These are phyloP conservation scores for Athene cunicularia DNA, from an alignment of 2,113 vertebrate genomes.

Conservation along the genomic window DNA sequence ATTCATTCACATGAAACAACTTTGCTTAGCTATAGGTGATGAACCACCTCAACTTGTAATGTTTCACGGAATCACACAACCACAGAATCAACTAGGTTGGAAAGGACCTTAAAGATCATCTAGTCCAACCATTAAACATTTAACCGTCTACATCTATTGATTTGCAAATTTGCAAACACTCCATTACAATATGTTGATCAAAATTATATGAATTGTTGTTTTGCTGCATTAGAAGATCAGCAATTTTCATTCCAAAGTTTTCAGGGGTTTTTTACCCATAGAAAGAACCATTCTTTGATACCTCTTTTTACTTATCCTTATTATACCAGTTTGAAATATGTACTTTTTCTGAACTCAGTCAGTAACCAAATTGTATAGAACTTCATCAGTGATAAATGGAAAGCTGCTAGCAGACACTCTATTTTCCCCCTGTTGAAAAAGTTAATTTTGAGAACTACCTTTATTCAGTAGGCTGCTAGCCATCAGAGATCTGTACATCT, in stretches of 20 bases:
- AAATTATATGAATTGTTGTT: neutral
- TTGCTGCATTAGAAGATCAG: neutral
- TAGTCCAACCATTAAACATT: too few species aligned
- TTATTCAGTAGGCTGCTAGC: neutral
- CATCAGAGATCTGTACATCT: neutral
- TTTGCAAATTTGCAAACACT: neutral
- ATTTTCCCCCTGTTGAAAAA: rapidly evolving
- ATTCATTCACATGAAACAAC: neutral
- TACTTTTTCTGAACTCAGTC: neutral
- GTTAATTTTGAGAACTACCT: neutral
- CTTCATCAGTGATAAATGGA: neutral
- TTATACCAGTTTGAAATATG: neutral
- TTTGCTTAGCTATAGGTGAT: neutral
- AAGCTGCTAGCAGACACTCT: neutral
- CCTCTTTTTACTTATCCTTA: neutral
- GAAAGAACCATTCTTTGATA: neutral
- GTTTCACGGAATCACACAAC: too few species aligned
- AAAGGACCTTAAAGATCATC: too few species aligned
- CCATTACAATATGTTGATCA: neutral
- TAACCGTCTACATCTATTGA: neutral
- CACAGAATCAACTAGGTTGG: too few species aligned
- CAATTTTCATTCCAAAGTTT: neutral
- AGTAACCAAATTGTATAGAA: neutral
- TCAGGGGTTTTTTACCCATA: neutral
- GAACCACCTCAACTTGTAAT: neutral